These are phyloP conservation scores for Entomyzon cyanotis DNA, from an alignment of 2,113 vertebrate genomes.

Conservation along the genomic window DNA sequence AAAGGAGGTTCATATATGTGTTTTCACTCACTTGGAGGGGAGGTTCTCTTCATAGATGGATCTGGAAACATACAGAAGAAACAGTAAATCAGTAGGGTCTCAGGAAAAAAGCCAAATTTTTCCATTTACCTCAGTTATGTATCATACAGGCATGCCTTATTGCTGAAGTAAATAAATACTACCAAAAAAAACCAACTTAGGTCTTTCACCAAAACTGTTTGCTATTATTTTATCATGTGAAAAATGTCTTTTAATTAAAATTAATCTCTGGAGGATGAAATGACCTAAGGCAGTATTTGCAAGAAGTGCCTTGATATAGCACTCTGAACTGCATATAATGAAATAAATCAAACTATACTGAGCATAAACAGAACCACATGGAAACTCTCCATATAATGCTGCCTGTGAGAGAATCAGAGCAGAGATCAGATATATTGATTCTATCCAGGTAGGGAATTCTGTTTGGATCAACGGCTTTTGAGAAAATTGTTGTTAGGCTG, in stretches of 20 bases:
- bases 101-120: neutral
- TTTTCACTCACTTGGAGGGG: neutral
- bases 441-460: neutral
- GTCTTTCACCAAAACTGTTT: neutral
- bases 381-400: neutral
- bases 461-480: neutral
- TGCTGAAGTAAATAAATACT: neutral
- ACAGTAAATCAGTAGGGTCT: neutral
- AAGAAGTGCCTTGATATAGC: neutral
- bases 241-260: neutral
- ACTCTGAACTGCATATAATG: neutral
- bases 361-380: neutral
- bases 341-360: neutral
- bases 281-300: neutral
- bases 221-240: neutral
- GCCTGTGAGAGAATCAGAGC: neutral
- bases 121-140: neutral
- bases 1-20: neutral
- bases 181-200: fast-evolving
- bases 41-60: neutral
- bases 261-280: neutral
- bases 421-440: neutral
- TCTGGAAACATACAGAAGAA: neutral
- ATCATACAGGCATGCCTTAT: neutral
- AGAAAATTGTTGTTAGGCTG: neutral